Evolutionary conservation across 1,140 invertebrate species (phyloP), one percentile per base, ranked within the genome.

Genomic region (Drosophila willistoni): DNA sequence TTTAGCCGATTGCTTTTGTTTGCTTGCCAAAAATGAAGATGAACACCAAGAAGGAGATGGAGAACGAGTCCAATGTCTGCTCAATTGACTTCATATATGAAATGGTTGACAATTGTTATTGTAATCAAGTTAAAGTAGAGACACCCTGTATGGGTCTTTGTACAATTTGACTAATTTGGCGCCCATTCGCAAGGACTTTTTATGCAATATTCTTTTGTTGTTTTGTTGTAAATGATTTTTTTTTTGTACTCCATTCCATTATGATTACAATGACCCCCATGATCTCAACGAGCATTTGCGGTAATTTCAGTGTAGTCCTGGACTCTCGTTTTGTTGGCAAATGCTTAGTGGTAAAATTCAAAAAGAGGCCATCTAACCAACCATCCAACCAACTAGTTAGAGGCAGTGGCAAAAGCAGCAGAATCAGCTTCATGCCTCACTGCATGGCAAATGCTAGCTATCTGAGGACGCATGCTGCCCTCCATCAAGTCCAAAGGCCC

Each of bases 211-310:
- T 22, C 19, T 51, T 22, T 22, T 64, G 66, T 54, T 57, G 54
- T 51, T 22, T 22, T 64, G 66, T 54, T 57, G 54, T 80, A 39
- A 39, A 39, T 39, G 1, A 5, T 84, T 79, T 77, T 68, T 56
- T 25, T 55, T 67, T 81, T 12, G 12, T 3, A 39, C 47, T 60
- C 54, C 41, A 60, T 36, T 36, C 81, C 76, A 69, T 84, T 85
- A 84, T 81, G 82, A 85, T 85, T 85, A 85, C 82, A 85, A 81
- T 84, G 82, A 86, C 82, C 82, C 83, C 82, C 76, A 86, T 87
- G 83, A 86, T 86, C 83, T 71, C 67, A 73, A 68, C 71, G 75
- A 86, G 71, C 76, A 79, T 64, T 36, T 47, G 54, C 22, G 44
- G 17, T 14, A 36, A 39, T 39, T 12, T 39, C 36, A 39, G 36